Evolutionary conservation across 2,113 vertebrate species (phyloP).

Genomic region (Neogobius melanostomus): DNA sequence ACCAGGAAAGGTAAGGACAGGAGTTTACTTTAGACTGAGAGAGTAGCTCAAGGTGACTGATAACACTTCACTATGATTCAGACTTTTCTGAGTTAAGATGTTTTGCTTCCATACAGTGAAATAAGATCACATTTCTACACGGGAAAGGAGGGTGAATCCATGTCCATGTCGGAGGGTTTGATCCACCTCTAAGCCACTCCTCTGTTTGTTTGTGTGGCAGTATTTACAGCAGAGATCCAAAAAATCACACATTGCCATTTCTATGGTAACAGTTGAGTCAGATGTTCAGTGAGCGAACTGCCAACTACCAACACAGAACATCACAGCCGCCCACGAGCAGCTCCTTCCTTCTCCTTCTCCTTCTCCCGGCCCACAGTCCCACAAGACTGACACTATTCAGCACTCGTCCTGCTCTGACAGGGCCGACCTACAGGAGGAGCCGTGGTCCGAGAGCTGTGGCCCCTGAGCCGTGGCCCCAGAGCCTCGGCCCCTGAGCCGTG

Average conservation of each 20-base stretch:
- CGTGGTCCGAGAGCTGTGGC: too few relatives aligned
- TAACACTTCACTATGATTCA: too few relatives aligned
- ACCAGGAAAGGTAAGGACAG: neutral
- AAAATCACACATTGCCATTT: slow-evolving; percentile 40
- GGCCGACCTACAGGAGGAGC: too few relatives aligned
- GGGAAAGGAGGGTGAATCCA: too few relatives aligned
- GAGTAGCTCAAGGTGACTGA: too few relatives aligned
- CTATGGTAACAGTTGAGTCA: slow-evolving; percentile 65
- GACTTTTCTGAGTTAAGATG: too few relatives aligned
- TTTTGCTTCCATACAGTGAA: too few relatives aligned
- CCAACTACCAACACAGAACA: slow-evolving; percentile 32
- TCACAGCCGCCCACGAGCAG: slow-evolving; percentile 1
- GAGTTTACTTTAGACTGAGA: too few relatives aligned
- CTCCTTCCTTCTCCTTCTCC: neutral
- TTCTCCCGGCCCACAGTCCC: neutral
- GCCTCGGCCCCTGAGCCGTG: too few relatives aligned
- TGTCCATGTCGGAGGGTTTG: neutral
- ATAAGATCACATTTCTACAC: too few relatives aligned
- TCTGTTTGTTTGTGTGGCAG: neutral
- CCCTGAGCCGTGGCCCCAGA: too few relatives aligned
- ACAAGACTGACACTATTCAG: neutral
- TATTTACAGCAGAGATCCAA: slow-evolving; percentile 17
- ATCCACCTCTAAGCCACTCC: neutral
- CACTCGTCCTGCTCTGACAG: too few relatives aligned
- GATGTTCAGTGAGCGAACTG: slow-evolving; percentile 44